Percentiles rank a stretch among this genome's conserved stretches.
phyloP scores from a whole-genome alignment of 1,140 invertebrate genomes.

The Cyclargus thomasi region DNA sequence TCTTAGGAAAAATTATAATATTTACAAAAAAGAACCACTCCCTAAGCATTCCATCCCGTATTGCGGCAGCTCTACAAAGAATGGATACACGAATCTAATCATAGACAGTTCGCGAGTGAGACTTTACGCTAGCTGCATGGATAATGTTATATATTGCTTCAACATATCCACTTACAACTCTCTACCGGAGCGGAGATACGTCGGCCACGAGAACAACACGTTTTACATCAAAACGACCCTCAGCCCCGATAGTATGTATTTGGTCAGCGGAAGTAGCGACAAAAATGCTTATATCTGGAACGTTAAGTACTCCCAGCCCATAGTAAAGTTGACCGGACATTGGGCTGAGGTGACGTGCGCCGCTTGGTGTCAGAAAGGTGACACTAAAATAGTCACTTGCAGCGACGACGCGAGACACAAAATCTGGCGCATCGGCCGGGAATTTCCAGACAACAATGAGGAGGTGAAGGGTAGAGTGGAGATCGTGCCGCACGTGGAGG shows the following conservation, averaged over 20 bases:
- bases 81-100: conserved; percentile 87
- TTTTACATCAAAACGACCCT: conserved; percentile 90
- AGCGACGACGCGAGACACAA: conserved; percentile 86
- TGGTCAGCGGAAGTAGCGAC: conserved; percentile 90
- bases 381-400: conserved; percentile 82
- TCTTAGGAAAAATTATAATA: conserved; percentile 85
- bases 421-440: conserved; percentile 82
- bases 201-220: conserved; percentile 83
- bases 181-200: conserved; percentile 78
- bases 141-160: conserved; percentile 89
- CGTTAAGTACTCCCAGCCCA: conserved; percentile 77
- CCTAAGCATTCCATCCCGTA: conserved; percentile 84
- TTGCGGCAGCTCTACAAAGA: conserved; percentile 79
- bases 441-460: conserved; percentile 65
- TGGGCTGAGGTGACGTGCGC: conserved; percentile 89
- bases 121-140: conserved; percentile 91
- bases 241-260: conserved; percentile 85
- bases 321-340: conserved; percentile 84
- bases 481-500: conserved; percentile 45
- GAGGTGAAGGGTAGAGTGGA: conserved; percentile 76
- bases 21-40: conserved; percentile 80
- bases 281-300: conserved; percentile 91
- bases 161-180: conserved; percentile 83
- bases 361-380: conserved; percentile 80
- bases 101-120: conserved; percentile 80